Conservation (phyloP, 2,113 vertebrate species). For the Oenanthe oenanthe region DNA sequence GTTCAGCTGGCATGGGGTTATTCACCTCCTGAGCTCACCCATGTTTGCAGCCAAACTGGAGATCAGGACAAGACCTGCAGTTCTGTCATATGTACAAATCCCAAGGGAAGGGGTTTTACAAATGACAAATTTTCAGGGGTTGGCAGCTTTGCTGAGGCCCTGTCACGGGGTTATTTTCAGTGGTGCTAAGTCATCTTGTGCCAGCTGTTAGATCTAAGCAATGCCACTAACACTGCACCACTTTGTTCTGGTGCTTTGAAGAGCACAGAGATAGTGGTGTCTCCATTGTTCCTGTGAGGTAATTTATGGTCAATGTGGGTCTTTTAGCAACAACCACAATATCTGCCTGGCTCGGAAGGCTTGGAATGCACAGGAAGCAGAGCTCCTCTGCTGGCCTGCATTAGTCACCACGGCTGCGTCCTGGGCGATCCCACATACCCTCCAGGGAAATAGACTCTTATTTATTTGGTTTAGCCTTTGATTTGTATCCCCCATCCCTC, state of each 20-base stretch:
- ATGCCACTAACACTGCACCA: background rate
- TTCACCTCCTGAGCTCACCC: background rate
- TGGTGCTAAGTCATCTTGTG: constrained; percentile 7
- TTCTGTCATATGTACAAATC: background rate
- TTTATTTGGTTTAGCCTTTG: constrained; percentile 51
- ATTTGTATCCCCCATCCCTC: background rate
- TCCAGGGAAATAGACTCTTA: background rate
- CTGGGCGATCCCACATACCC: background rate
- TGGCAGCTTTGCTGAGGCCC: background rate
- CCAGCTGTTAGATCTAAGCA: background rate
- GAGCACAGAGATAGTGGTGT: background rate
- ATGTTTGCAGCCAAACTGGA: background rate
- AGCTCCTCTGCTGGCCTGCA: background rate
- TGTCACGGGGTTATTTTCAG: background rate
- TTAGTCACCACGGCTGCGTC: background rate
- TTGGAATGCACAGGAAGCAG: background rate
- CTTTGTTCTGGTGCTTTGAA: background rate
- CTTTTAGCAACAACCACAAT: background rate
- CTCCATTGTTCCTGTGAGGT: background rate
- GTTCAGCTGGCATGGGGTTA: background rate
- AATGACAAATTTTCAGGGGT: background rate
- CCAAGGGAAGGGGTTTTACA: background rate
- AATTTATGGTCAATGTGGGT: background rate
- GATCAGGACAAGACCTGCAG: background rate
- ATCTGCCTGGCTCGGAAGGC: background rate